Conservation (phyloP, 2,888 invertebrate species). For the Cataglyphis albicans region DNA sequence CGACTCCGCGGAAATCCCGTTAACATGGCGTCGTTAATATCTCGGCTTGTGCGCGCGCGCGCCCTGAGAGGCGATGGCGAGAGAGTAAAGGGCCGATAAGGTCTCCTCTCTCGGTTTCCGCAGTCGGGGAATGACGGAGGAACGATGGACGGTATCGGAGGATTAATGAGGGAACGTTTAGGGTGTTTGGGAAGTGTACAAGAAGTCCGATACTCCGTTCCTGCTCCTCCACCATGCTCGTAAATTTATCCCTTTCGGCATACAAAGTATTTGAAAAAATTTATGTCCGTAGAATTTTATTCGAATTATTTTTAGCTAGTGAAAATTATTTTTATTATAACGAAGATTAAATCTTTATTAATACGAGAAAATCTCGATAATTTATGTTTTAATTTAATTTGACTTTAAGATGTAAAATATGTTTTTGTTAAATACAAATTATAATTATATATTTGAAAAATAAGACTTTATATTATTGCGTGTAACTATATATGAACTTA, state of each 20-base stretch:
- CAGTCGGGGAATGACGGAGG: conserved; percentile 62
- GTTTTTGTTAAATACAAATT: neutral
- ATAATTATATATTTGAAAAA: conserved; percentile 4
- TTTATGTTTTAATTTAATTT: neutral
- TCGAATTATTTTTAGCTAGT: neutral
- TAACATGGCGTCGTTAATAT: conserved; percentile 82
- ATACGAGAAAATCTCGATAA: neutral
- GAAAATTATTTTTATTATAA: neutral
- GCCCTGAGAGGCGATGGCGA: conserved; percentile 43
- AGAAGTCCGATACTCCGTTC: conserved; percentile 60
- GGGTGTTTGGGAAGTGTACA: conserved; percentile 54
- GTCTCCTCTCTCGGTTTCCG: conserved; percentile 59
- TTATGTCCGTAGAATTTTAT: conserved; percentile 27
- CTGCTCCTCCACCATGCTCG: conserved; percentile 6
- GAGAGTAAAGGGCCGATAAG: conserved; percentile 64
- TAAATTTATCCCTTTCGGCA: conserved; percentile 45
- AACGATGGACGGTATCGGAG: conserved; percentile 75
- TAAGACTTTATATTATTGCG: neutral
- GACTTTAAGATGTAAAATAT: neutral
- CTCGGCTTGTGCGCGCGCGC: conserved; percentile 64
- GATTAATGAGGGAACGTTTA: conserved; percentile 77
- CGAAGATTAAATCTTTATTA: neutral
- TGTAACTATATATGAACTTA: neutral
- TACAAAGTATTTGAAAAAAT: conserved; percentile 37
- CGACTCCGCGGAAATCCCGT: conserved; percentile 82